Evolutionary conservation across 2,113 vertebrate genomes (phyloP).

Genomic region (Hippocampus guttulatus): DNA sequence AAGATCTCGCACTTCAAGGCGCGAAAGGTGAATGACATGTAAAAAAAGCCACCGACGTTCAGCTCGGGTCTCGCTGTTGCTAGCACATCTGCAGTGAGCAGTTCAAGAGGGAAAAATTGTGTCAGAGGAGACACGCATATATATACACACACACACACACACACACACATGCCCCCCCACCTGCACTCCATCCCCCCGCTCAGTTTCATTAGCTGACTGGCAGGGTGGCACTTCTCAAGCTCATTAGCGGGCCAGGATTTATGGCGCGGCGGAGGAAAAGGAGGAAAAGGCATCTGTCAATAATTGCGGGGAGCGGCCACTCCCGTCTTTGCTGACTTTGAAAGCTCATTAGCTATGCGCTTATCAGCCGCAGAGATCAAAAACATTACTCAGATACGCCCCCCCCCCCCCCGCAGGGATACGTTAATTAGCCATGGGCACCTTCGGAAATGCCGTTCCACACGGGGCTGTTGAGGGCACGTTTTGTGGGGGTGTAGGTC

Average conservation of each 20-base stretch:
- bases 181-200: conserved; percentile 52
- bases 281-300: conserved; percentile 99
- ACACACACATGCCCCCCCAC: conserved; percentile 68
- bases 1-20: too few species aligned
- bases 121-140: conserved; percentile 82
- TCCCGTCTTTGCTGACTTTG: conserved; percentile 95
- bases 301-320: conserved; percentile 99
- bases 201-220: conserved; percentile 99
- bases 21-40: too few species aligned
- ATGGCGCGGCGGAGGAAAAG: conserved; percentile 91
- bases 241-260: conserved; percentile 99
- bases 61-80: background rate
- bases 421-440: conserved; percentile 99
- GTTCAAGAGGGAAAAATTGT: conserved; percentile 94
- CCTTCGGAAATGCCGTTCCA: conserved; percentile 26
- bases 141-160: conserved; percentile 64
- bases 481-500: background rate
- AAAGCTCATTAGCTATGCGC: conserved; percentile 99
- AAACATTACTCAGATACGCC: conserved; percentile 95
- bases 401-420: conserved; percentile 80
- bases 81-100: conserved; percentile 95
- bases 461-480: background rate
- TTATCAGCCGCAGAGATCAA: conserved; percentile 99
- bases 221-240: conserved; percentile 99
- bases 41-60: too few species aligned